phyloP scores from a whole-genome alignment of 2,113 vertebrate genomes.

The Cheirogaleus medius region DNA sequence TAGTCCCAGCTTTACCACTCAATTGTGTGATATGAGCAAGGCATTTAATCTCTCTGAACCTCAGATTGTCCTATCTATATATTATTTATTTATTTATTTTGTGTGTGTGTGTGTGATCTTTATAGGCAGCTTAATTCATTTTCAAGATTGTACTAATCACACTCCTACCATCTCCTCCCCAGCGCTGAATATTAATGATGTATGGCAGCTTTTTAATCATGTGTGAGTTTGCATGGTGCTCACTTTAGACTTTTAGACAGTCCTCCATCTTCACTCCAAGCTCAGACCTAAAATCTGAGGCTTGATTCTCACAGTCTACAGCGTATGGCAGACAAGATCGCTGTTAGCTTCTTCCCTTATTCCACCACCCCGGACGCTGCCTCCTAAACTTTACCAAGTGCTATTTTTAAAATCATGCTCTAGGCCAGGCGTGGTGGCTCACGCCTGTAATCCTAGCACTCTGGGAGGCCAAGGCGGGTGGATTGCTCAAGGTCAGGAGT shows the following conservation, averaged over 20 bases:
- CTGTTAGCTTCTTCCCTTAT: neutral
- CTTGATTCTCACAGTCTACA: neutral
- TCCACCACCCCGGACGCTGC: neutral
- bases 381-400: neutral
- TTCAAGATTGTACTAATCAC: neutral
- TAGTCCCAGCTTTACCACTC: neutral
- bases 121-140: neutral
- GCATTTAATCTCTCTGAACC: slow-evolving; percentile 13
- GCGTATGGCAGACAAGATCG: neutral
- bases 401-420: neutral
- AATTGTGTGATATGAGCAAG: neutral
- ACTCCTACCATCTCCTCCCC: neutral
- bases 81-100: too few species aligned
- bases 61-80: neutral
- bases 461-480: too few species aligned
- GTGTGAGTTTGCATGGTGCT: neutral
- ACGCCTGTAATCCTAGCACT: too few species aligned
- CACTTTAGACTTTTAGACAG: neutral
- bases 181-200: too few species aligned
- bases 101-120: neutral
- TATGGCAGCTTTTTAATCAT: neutral
- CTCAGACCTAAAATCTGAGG: neutral
- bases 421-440: too few species aligned
- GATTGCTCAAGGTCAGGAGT: too few species aligned
- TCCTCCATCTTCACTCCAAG: neutral